Conservation (phyloP, 2,797 vertebrate genomes). For the Apogon hyalosoma region DNA sequence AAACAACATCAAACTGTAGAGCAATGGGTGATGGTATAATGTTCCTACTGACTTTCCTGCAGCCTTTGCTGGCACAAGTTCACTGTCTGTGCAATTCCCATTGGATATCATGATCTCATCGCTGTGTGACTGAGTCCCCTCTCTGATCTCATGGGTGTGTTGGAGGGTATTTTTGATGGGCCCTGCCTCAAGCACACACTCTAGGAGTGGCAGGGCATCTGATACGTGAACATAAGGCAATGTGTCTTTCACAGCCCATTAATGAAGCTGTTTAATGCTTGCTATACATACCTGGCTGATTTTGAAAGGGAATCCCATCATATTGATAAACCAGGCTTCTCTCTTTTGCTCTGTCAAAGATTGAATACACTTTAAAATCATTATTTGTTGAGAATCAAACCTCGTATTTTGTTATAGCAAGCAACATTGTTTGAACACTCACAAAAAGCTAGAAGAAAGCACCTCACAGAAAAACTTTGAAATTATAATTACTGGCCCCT, state of each 20-base stretch:
- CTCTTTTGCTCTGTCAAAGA: conserved; percentile 8
- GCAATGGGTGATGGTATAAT: conserved; percentile 62
- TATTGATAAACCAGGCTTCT: conserved; percentile 31
- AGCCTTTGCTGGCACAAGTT: conserved; percentile 54
- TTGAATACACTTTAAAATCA: conserved; percentile 8
- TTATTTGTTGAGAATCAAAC: not conserved
- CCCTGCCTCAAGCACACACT: conserved; percentile 61
- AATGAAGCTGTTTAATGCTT: conserved; percentile 67
- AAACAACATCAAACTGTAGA: conserved; percentile 69
- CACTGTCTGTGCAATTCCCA: conserved; percentile 53
- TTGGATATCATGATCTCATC: conserved; percentile 82
- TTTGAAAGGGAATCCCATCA: conserved; percentile 28
- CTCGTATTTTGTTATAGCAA: not conserved
- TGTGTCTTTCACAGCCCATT: conserved; percentile 59
- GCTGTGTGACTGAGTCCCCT: conserved; percentile 74
- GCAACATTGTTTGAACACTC: too few relatives aligned
- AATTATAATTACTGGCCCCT: not conserved
- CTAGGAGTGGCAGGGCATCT: conserved; percentile 68
- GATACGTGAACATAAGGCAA: conserved; percentile 60
- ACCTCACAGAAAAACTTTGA: not conserved
- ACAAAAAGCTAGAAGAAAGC: too few relatives aligned
- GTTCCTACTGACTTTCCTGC: conserved; percentile 68
- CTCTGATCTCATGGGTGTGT: conserved; percentile 78
- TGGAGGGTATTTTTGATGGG: conserved; percentile 76
- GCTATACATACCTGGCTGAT: conserved; percentile 38